phyloP scores from a whole-genome alignment of 1,140 invertebrate species.

The Drosophila suzukii region DNA sequence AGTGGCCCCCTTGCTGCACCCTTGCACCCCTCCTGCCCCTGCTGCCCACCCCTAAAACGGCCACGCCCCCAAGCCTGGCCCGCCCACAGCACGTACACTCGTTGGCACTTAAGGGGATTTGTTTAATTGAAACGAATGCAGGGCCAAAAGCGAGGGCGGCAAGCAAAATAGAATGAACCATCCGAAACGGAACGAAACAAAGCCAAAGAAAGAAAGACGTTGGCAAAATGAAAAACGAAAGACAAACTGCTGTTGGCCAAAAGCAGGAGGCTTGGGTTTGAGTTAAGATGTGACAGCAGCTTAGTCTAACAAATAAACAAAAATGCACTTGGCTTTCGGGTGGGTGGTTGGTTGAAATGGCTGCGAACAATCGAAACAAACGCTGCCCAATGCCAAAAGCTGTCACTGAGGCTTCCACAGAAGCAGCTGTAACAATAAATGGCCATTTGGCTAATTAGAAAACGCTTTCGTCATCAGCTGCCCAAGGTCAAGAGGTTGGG shows the following conservation, averaged over 20 bases:
- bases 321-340: conserved; percentile 61
- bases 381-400: conserved; percentile 59
- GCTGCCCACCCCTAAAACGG: neutral
- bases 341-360: conserved; percentile 20
- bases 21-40: too few species aligned
- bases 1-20: conserved; percentile 48
- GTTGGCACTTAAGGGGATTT: conserved; percentile 82
- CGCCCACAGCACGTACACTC: conserved; percentile 64
- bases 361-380: conserved; percentile 57
- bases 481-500: conserved; percentile 29
- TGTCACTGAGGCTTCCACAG: conserved; percentile 19
- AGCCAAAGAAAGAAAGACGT: conserved; percentile 48
- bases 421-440: conserved; percentile 45
- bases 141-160: conserved; percentile 44
- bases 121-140: conserved; percentile 82
- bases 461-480: conserved; percentile 36
- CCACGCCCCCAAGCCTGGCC: neutral
- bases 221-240: conserved; percentile 48
- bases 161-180: conserved; percentile 39
- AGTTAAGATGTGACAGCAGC: conserved; percentile 44
- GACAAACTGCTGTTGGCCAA: conserved; percentile 43
- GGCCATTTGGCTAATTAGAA: conserved; percentile 74
- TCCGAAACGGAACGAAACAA: conserved; percentile 34
- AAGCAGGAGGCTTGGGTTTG: conserved; percentile 5
- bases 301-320: conserved; percentile 68